These are phyloP conservation scores for Scelioninae gen. 1 DNA, from an alignment of 2,888 invertebrate species.

Conservation along the genomic window DNA sequence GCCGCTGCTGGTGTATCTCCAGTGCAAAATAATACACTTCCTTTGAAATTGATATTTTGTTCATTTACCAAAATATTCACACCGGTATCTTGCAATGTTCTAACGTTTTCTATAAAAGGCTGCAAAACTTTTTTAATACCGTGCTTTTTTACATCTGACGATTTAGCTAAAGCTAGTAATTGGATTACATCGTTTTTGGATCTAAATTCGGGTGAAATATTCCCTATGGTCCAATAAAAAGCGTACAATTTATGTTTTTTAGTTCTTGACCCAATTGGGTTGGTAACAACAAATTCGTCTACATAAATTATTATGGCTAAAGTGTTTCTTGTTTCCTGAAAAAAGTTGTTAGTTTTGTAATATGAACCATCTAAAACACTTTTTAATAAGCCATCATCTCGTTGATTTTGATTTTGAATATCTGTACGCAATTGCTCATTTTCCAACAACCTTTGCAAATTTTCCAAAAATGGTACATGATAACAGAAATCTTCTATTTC, in stretches of 20 bases:
- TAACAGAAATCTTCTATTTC: no score
- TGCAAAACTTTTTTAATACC: neutral
- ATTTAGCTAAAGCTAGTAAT: neutral
- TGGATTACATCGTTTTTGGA: neutral
- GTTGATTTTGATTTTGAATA: no score
- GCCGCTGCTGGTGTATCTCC: neutral
- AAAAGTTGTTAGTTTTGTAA: no score
- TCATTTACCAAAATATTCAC: neutral
- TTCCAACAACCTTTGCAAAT: no score
- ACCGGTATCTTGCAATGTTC: neutral
- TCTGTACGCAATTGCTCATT: no score
- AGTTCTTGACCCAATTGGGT: slow-evolving; percentile 27
- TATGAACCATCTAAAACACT: no score
- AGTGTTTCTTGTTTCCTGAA: no score
- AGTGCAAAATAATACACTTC: neutral
- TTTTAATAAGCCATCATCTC: no score
- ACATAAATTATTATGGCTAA: no score
- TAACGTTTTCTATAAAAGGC: neutral
- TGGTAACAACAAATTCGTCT: no score
- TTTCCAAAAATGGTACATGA: no score
- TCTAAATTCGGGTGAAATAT: neutral
- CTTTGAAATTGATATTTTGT: neutral
- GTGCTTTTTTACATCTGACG: neutral
- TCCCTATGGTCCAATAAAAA: slow-evolving; percentile 37
- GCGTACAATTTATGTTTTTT: slow-evolving; percentile 36